Base-by-base conservation (phyloP, 1,140 invertebrate genomes). In the Drosophila novamexicana region DNA sequence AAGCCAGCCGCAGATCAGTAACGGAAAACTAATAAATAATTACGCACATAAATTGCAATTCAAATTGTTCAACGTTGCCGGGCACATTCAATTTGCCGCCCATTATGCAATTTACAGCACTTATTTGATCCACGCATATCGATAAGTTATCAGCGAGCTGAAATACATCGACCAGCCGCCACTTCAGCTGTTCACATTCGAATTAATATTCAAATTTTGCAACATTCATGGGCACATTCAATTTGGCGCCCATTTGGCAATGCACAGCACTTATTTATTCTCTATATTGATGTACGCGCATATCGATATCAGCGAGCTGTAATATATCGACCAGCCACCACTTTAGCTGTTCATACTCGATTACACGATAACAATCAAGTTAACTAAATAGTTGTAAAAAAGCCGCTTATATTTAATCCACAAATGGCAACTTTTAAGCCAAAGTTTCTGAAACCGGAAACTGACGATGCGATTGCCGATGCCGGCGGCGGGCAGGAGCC, bases 381-480 rank as follows among this genome's bases (percentile, higher is more conserved):
- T 66, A 66, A 29, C 9, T 2, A 57, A 40, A 34, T 18, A 59
- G 56, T 42, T 12, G 65, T 57, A 62, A 37, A 22, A 7, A 32
- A 5, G 22, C 22, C 22, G 22, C 22, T 22, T 5, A 22, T 22
- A 2, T 22, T 22, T 22, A 22, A 22, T 22, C 18, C 18, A 18
- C 18, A 18, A 22, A 80, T 89, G 84, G 56, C 81, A 34, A 81
- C 72, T 4, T 81, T 89, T 81, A 89, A 89, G 42, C 85, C 84
- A 0, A 89, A 89, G 58, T 89, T 89, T 22, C 3, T 89, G 1
- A 89, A 84, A 53, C 84, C 84, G 0, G 85, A 89, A 12, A 89
- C 85, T 0, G 84, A 89, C 32, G 84, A 89, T 58, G 81, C 85
- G 1, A 81, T 90, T 9, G 14, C 65, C 4, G 84, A 89, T 7